Evolutionary conservation across 2,888 invertebrate genomes (phyloP).

Genomic region (Eudemis profundana): DNA sequence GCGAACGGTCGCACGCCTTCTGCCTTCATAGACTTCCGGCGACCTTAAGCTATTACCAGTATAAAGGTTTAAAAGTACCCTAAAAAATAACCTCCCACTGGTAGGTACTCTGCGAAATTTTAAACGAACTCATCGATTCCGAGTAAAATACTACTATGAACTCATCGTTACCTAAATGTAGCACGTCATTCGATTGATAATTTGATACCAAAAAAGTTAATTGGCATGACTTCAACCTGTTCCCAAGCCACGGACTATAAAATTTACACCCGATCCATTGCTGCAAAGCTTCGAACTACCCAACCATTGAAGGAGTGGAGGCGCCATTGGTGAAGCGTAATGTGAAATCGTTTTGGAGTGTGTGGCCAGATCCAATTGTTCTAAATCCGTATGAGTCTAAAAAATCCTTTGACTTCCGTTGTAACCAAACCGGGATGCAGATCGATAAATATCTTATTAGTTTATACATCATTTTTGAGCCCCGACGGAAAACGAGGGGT

Average conservation of each 20-base stretch:
- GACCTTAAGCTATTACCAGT: no score
- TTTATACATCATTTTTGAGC: no score
- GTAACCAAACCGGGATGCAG: no score
- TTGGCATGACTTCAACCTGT: constrained; percentile 50
- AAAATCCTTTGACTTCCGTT: no score
- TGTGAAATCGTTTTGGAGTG: background rate
- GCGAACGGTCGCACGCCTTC: no score
- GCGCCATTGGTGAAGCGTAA: constrained; percentile 6
- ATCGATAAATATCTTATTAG: no score
- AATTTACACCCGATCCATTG: constrained; percentile 42
- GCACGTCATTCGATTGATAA: constrained; percentile 32
- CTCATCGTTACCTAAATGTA: constrained; percentile 38
- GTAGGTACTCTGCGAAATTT: constrained; percentile 7
- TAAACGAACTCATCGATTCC: constrained; percentile 62
- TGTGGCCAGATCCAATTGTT: no score
- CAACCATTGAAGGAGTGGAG: background rate
- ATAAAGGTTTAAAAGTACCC: background rate
- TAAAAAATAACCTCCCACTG: constrained; percentile 4
- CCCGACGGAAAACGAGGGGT: no score
- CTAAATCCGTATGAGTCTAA: no score
- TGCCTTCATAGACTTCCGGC: no score
- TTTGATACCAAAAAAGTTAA: constrained; percentile 55
- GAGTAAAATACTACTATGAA: constrained; percentile 50
- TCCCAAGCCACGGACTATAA: background rate
- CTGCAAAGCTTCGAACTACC: constrained; percentile 42